Evolutionary conservation across 1,140 invertebrate species (phyloP).

Genomic region (Drosophila subobscura): DNA sequence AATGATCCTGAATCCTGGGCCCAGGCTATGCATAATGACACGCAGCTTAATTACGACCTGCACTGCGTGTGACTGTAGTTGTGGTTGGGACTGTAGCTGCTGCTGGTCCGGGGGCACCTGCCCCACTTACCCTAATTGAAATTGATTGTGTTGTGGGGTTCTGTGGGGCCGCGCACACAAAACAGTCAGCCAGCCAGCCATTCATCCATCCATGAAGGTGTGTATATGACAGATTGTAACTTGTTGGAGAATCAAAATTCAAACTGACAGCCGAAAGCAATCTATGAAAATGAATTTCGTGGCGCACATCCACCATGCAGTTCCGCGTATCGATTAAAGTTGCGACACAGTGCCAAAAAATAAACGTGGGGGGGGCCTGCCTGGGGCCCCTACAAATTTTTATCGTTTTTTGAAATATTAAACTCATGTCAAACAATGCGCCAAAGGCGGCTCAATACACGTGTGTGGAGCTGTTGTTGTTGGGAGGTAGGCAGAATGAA

Average conservation of each 20-base stretch:
- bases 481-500: background rate
- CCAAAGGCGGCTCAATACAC: conserved; percentile 63
- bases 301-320: conserved; percentile 22
- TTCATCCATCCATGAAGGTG: too few species aligned
- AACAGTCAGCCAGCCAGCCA: background rate
- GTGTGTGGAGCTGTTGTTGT: conserved; percentile 1
- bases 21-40: conserved; percentile 58
- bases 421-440: conserved; percentile 77
- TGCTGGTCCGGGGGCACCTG: conserved; percentile 17
- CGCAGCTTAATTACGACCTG: conserved; percentile 64
- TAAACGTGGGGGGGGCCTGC: background rate
- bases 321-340: conserved; percentile 63
- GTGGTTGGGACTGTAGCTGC: background rate
- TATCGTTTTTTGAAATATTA: conserved; percentile 64
- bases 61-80: conserved; percentile 8
- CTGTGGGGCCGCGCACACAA: background rate
- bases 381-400: conserved; percentile 41
- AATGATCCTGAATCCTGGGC: conserved; percentile 56
- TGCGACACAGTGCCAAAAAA: conserved; percentile 67
- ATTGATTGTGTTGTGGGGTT: conserved; percentile 43
- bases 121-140: conserved; percentile 73
- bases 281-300: conserved; percentile 40
- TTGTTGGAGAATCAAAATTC: conserved; percentile 59
- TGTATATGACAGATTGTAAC: conserved; percentile 9
- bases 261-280: conserved; percentile 53